Evolutionary conservation across 2,888 invertebrate species (phyloP), one percentile per base, ranked within the genome.

Genomic region (Drosophila mettleri): DNA sequence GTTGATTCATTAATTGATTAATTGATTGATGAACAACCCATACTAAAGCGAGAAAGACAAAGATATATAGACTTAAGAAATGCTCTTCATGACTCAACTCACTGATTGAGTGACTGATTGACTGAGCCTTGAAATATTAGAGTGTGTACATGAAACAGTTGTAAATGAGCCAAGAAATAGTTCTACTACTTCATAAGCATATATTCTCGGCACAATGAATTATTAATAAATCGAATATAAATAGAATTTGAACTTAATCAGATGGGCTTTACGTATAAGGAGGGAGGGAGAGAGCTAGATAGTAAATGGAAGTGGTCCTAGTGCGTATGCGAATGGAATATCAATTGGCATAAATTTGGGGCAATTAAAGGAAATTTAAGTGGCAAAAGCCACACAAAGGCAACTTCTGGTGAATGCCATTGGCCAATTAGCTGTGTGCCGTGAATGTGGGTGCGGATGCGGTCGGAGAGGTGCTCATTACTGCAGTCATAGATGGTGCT

Each of bases 281-380:
- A 10, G 7, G 7, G 5, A 22, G 14, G 20, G 24, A 2, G 22
- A 14, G 31, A 1, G n/a, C n/a, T 2, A 39, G 41, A 22, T 5
- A n/a, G 54, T 6, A 1, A 12, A n/a, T 12, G 33, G 16, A 22
- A 31, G 38, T 18, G 9, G 18, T 12, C 38, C n/a, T 2, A 24
- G 3, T 18, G 36, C 14, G 36, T 57, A 51, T 53, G 64, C 52
- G 53, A 45, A 31, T 52, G 48, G 73, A 66, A 65, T 83, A 70
- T 52, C 60, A 69, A 61, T 73, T 53, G 45, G 27, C 84, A 80
- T 83, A 69, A 83, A 79, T 83, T 83, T 83, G 53, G 48, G 78
- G 67, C 80, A 86, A 83, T 86, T 83, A 81, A 81, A 80, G 71
- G 54, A 65, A 72, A 69, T 77, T 64, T 67, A 71, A 66, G 73